Base-by-base conservation (phyloP, 2,888 invertebrate genomes). In the Gastrophysa polygoni region DNA sequence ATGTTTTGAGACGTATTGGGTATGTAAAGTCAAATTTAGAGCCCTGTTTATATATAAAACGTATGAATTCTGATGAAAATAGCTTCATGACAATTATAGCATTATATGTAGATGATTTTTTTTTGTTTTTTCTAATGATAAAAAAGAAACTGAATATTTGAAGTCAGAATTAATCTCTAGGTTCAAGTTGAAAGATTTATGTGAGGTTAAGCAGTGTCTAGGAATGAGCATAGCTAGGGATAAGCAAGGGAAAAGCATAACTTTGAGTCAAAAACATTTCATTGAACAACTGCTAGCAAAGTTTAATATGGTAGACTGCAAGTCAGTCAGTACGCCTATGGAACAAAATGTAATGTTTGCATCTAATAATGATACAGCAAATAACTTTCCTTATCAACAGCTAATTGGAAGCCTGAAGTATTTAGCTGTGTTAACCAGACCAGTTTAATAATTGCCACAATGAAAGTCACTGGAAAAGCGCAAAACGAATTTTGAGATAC, bases 111-210 rank as follows among this genome's bases (percentile, higher is more conserved):
- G 38, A 38, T 63, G 67, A 70, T 62, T 70, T 69, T 54, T n/a
- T n/a, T 66, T 68, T 47, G 57, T 69, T 56, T 67, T 70, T 60
- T 64, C 59, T 20, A 70, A 65, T 49, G 17, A 57, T 54, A 32
- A 52, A 7, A 11, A 6, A 46, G 51, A 48, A 58, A 60, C 62
- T 49, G 20, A 54, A 48, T 18, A 18, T 50, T 52, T 64, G 8
- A 66, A 66, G 56, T 29, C 1, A 11, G 29, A 68, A 49, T 59
- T 68, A 43, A 62, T 32, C 55, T 57, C 46, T 57, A 64, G 60
- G 34, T 73, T 71, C 62, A 56, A 43, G 32, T 28, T 55, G n/a
- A 60, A 56, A 50, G 43, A 56, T 43, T 14, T 60, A 28, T 46
- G 63, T 21, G 11, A 61, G 17, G 50, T 55, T 2, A 67, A 65